These are phyloP conservation scores for Oriolus oriolus DNA, from an alignment of 2,113 vertebrate species.

Conservation along the genomic window DNA sequence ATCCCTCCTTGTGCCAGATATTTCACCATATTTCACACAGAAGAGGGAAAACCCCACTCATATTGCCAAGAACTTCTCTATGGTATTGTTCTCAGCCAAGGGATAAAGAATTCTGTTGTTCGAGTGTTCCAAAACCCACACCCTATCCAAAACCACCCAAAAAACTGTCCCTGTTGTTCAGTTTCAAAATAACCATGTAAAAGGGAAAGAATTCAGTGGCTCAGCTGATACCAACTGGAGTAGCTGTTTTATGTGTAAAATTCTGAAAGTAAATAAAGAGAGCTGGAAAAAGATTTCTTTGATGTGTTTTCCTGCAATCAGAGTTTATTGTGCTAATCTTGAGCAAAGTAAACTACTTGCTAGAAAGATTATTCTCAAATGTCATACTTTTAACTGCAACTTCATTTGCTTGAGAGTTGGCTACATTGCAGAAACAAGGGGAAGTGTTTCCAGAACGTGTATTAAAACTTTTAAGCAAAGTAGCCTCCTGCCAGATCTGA, in stretches of 20 bases:
- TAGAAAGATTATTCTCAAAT: not conserved
- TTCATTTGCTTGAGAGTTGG: not conserved
- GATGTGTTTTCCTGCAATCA: not conserved
- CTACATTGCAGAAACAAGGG: not conserved
- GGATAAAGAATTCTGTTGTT: not conserved
- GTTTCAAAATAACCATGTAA: not conserved
- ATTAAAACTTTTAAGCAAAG: not conserved
- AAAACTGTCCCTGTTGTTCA: not conserved
- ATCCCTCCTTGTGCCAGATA: not conserved
- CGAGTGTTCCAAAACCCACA: not conserved
- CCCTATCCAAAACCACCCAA: not conserved
- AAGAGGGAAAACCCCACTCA: not conserved
- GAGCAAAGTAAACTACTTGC: not conserved
- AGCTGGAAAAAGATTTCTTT: not conserved
- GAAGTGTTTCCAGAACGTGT: accelerated
- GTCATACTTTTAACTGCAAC: not conserved
- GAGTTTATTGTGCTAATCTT: not conserved
- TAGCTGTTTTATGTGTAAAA: not conserved
- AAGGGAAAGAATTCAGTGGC: not conserved
- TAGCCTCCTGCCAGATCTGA: not conserved
- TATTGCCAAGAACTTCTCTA: not conserved
- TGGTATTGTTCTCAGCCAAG: not conserved
- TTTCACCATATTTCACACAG: not conserved
- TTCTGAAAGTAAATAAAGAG: not conserved
- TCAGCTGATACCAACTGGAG: not conserved